These are phyloP conservation scores for Columbina picui DNA, from an alignment of 2,113 vertebrate genomes.

Conservation along the genomic window DNA sequence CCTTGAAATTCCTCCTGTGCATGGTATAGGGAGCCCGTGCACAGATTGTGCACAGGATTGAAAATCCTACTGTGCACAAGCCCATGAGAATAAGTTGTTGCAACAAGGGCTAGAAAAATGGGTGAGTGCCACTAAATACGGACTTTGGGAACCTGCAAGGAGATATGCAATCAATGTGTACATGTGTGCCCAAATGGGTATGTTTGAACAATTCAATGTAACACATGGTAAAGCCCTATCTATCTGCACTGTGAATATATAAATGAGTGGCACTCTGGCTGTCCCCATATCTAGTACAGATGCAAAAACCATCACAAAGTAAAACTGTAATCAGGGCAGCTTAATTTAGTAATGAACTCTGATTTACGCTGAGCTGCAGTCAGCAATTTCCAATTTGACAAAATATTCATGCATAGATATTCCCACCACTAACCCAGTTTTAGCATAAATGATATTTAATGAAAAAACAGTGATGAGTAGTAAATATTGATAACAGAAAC, in stretches of 20 bases:
- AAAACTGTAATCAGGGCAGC: conserved; percentile 17
- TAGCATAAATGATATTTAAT: conserved; percentile 24
- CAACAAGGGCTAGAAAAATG: neutral
- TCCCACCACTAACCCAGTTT: conserved; percentile 11
- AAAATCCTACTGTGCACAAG: neutral
- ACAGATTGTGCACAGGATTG: neutral
- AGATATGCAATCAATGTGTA: neutral
- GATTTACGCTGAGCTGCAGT: conserved; percentile 23
- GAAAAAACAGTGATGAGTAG: conserved; percentile 1
- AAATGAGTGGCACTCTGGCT: neutral
- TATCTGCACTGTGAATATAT: neutral
- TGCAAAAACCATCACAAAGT: neutral
- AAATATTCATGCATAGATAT: conserved; percentile 20
- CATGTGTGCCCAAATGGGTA: neutral
- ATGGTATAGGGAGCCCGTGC: neutral
- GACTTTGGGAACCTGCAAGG: neutral
- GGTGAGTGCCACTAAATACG: neutral
- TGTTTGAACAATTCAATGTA: neutral
- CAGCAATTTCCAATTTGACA: conserved; percentile 51
- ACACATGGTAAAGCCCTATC: neutral
- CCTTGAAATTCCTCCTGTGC: neutral
- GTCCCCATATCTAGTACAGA: neutral
- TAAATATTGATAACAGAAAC: conserved; percentile 27
- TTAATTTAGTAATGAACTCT: conserved; percentile 40
- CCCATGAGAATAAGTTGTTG: neutral